phyloP scores from a whole-genome alignment of 2,113 vertebrate species.

The Lucifuga dentata region DNA sequence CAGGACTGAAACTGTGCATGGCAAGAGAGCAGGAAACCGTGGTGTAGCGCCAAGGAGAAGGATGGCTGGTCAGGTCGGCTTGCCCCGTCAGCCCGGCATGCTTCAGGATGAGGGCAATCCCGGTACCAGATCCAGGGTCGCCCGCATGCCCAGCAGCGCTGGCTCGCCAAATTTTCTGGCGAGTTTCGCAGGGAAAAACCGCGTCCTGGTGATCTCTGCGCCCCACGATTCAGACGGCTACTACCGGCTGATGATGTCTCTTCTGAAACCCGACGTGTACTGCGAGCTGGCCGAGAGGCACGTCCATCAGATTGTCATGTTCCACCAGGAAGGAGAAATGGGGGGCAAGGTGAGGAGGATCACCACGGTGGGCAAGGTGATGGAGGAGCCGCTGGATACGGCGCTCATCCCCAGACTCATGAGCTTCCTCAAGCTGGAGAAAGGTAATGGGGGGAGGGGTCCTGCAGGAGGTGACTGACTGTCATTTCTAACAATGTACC shows the following conservation, averaged over 20 bases:
- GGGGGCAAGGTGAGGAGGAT: conserved; percentile 92
- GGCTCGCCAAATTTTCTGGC: conserved; percentile 93
- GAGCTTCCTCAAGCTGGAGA: conserved; percentile 95
- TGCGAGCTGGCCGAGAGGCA: conserved; percentile 96
- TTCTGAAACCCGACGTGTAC: conserved; percentile 94
- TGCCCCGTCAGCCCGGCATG: conserved; percentile 70
- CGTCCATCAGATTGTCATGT: conserved; percentile 95
- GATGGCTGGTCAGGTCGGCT: conserved; percentile 43
- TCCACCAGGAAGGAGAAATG: conserved; percentile 93
- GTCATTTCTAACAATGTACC: too few relatives aligned
- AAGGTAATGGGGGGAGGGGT: conserved; percentile 80
- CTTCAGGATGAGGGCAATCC: conserved; percentile 85
- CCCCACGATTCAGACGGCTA: conserved; percentile 95
- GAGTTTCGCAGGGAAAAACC: conserved; percentile 93
- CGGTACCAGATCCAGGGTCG: conserved; percentile 77
- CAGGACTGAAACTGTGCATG: conserved; percentile 20
- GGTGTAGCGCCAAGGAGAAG: conserved; percentile 62
- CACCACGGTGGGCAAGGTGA: conserved; percentile 90
- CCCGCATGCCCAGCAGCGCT: conserved; percentile 86
- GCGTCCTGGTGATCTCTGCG: conserved; percentile 94
- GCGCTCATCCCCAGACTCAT: conserved; percentile 92
- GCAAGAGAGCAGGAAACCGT: conserved; percentile 24
- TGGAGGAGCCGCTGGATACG: conserved; percentile 92
- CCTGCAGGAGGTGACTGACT: too few relatives aligned
- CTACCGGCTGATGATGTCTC: conserved; percentile 97